Conservation (phyloP, 2,888 invertebrate genomes). For the Lampropteryx suffumata region DNA sequence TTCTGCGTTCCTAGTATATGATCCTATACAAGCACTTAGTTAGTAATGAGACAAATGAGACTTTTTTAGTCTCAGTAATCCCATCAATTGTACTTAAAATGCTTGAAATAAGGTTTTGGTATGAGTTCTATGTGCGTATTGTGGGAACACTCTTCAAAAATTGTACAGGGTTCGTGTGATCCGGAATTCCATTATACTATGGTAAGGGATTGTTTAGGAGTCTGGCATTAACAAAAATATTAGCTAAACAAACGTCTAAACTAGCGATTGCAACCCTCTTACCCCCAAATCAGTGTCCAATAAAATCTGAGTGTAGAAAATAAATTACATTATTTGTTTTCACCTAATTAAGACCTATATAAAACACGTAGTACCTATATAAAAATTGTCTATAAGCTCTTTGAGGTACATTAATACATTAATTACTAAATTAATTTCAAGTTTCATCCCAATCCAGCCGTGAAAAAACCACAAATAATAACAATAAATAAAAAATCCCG, state of each 20-base stretch:
- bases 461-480: too few species aligned
- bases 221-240: not conserved
- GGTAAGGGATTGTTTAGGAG: not conserved
- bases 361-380: too few species aligned
- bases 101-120: too few species aligned
- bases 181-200: not conserved
- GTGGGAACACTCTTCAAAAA: conserved; percentile 1
- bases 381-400: too few species aligned
- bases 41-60: too few species aligned
- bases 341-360: not conserved
- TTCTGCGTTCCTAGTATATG: too few species aligned
- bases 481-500: too few species aligned
- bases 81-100: too few species aligned
- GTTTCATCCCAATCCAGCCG: too few species aligned
- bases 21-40: too few species aligned
- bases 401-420: too few species aligned
- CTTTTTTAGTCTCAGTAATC: not conserved
- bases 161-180: not conserved
- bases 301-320: conserved; percentile 54
- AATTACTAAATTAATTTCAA: too few species aligned
- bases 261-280: conserved; percentile 46
- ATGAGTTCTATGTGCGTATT: not conserved
- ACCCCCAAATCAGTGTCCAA: conserved; percentile 70
- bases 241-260: not conserved
- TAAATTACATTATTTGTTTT: not conserved